Conservation (phyloP, 2,113 vertebrate species). For the Plotosus lineatus region DNA sequence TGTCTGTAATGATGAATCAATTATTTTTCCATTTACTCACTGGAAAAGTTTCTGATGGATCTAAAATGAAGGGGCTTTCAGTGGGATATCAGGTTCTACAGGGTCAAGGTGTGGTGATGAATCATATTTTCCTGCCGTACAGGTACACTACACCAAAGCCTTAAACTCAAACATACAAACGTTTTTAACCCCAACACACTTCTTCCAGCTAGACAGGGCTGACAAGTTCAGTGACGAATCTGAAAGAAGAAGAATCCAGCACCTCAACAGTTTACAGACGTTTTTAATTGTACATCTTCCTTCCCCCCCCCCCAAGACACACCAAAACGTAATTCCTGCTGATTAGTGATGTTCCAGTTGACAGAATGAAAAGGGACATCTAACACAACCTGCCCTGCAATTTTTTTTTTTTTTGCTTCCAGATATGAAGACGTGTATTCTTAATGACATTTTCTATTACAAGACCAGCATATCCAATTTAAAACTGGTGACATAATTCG, state of each 20-base stretch:
- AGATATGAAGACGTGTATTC: neutral
- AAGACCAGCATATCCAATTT: neutral
- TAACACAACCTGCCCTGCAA: neutral
- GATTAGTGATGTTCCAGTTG: neutral
- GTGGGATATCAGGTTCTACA: slow-evolving; percentile 40
- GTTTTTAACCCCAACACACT: neutral
- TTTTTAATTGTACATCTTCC: neutral
- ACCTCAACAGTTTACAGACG: neutral
- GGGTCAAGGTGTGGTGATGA: slow-evolving; percentile 26
- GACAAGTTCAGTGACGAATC: slow-evolving; percentile 8
- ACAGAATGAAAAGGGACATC: neutral
- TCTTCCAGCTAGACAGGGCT: slow-evolving; percentile 23
- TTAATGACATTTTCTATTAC: neutral
- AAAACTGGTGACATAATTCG: neutral
- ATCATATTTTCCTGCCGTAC: neutral
- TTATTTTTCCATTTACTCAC: neutral
- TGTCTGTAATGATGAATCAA: slow-evolving; percentile 53
- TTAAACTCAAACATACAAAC: neutral
- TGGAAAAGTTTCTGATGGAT: neutral
- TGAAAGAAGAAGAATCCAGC: neutral
- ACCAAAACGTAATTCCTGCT: neutral
- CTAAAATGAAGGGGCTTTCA: neutral
- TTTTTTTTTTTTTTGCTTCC: neutral
- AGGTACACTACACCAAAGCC: neutral
- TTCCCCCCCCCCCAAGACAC: neutral